phyloP scores from a whole-genome alignment of 2,888 invertebrate genomes.

The Magallana nippona region DNA sequence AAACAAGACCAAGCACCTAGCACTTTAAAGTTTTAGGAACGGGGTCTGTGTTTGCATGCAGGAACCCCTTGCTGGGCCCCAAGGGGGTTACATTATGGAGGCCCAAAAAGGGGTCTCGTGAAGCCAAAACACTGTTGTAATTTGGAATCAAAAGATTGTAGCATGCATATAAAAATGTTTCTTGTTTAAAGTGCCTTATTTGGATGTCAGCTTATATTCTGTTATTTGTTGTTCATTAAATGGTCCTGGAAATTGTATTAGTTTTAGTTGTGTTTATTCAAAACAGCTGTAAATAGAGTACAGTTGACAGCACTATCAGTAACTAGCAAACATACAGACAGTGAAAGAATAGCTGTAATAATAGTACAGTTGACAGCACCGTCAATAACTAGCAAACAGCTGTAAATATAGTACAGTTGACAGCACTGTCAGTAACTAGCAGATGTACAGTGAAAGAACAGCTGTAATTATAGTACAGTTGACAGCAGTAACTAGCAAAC shows the following conservation, averaged over 20 bases:
- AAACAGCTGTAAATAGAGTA: neutral
- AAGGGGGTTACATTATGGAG: neutral
- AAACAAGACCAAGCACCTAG: conserved; percentile 19
- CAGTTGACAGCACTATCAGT: no score
- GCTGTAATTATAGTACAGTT: no score
- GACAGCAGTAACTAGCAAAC: no score
- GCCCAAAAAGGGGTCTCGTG: no score
- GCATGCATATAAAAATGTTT: conserved; percentile 29
- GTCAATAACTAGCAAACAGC: no score
- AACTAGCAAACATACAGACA: no score
- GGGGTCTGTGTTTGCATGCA: conserved; percentile 8
- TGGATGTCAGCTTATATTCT: conserved; percentile 46
- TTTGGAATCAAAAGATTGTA: neutral
- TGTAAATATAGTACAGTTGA: no score
- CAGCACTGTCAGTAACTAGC: no score
- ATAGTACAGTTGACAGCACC: no score
- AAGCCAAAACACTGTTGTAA: conserved; percentile 29
- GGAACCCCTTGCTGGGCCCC: conserved; percentile 2
- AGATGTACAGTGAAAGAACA: no score
- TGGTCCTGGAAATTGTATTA: conserved; percentile 51
- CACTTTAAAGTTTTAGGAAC: conserved; percentile 8
- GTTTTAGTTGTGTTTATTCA: conserved; percentile 21
- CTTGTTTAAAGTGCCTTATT: conserved; percentile 44
- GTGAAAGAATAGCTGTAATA: no score
- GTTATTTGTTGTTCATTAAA: conserved; percentile 55